Evolutionary conservation across 2,888 invertebrate species (phyloP), one percentile per base, ranked within the genome.

Genomic region (Apamea sordens): DNA sequence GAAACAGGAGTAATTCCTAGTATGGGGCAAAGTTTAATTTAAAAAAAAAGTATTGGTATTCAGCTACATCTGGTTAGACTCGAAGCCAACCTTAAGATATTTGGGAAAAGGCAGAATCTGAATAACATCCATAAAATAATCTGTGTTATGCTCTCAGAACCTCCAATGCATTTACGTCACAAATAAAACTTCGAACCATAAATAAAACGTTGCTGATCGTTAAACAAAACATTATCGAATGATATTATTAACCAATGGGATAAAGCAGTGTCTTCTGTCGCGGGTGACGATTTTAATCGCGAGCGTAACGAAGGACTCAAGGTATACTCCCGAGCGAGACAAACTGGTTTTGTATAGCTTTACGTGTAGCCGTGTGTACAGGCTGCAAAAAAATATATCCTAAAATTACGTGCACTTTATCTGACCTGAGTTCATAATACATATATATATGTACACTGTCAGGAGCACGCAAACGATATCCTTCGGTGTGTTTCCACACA

Each of bases 401-500:
- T n/a, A n/a, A n/a, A n/a, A n/a, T n/a, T n/a, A n/a, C n/a, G n/a
- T n/a, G n/a, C n/a, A n/a, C n/a, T n/a, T n/a, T n/a, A n/a, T n/a
- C n/a, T n/a, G n/a, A n/a, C n/a, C n/a, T n/a, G n/a, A n/a, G n/a
- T n/a, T n/a, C n/a, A n/a, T n/a, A n/a, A n/a, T n/a, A n/a, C n/a
- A n/a, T n/a, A n/a, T n/a, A n/a, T n/a, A n/a, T n/a, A n/a, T 53
- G 18, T 28, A 24, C 1, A 36, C 15, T 73, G 15, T 76, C 50
- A 77, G 63, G 68, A 59, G 1, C 28, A 76, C 56, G 73, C n/a
- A 18, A 53, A 28, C 50, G 73, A 77, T 82, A 77, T 76, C 69
- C 41, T 28, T 59, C 77, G 73, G 79, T 91, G 83, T 90, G 89
- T 90, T 92, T 89, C 53, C 84, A 83, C 65, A 81, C 73, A 78